A percentile compares a stretch with the other conserved stretches of the same genome.
phyloP scores from a whole-genome alignment of 2,113 vertebrate genomes.

The Chaetura pelagica region DNA sequence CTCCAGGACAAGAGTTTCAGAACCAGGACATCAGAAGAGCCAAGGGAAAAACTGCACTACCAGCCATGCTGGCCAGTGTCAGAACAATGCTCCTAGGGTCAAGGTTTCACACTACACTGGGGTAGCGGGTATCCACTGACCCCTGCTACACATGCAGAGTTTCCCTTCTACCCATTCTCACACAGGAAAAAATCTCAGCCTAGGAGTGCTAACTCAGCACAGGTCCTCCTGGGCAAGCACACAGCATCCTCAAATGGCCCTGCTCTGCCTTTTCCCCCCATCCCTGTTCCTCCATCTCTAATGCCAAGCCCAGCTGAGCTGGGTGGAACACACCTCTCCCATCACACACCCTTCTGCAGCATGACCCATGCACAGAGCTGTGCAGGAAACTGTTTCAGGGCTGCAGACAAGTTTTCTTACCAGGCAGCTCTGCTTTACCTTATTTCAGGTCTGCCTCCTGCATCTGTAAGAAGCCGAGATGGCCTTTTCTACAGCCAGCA shows the following conservation, averaged over 20 bases:
- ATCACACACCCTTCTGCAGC: background rate
- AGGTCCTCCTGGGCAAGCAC: background rate
- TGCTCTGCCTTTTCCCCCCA: background rate
- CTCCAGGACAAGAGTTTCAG: background rate
- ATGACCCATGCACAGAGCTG: background rate
- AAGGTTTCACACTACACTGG: background rate
- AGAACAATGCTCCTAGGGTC: background rate
- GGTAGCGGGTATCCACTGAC: background rate
- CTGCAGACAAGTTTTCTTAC: background rate
- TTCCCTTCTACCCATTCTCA: background rate
- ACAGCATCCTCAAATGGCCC: background rate
- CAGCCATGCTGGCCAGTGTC: accelerated
- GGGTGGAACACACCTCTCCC: background rate
- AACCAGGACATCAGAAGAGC: background rate
- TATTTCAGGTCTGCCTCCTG: background rate
- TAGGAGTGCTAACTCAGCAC: background rate
- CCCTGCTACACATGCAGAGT: background rate
- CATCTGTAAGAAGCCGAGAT: background rate
- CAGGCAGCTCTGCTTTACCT: background rate
- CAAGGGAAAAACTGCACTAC: background rate
- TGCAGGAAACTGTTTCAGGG: background rate
- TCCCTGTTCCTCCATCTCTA: background rate
- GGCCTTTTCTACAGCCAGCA: background rate
- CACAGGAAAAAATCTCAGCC: background rate
- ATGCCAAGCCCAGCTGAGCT: background rate